These are phyloP conservation scores for Lissocephala sabroskyi DNA, from an alignment of 2,888 invertebrate species.

Conservation along the genomic window DNA sequence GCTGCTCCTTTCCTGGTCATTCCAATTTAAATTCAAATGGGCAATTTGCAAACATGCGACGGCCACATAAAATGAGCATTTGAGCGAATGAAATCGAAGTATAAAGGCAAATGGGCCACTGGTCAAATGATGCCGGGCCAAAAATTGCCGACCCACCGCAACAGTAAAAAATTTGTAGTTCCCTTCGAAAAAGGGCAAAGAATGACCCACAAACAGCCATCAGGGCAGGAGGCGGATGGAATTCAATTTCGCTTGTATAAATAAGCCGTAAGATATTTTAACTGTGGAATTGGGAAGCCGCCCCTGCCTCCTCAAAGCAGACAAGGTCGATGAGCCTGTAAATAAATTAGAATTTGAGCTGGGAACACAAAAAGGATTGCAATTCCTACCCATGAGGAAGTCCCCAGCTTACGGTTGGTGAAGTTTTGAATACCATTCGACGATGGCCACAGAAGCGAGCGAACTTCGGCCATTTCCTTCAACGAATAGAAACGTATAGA, in stretches of 20 bases:
- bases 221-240: neutral
- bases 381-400: too few species aligned
- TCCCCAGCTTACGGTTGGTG: too few species aligned
- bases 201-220: neutral
- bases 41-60: slow-evolving; percentile 29
- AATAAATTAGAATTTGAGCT: slow-evolving; percentile 48
- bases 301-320: too few species aligned
- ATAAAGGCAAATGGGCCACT: neutral
- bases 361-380: too few species aligned
- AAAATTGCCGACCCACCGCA: neutral
- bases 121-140: slow-evolving; percentile 24
- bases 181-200: too few species aligned
- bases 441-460: too few species aligned
- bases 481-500: too few species aligned
- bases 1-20: slow-evolving; percentile 34
- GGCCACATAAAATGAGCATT: too few species aligned
- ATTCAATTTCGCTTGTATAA: slow-evolving; percentile 42
- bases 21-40: slow-evolving; percentile 56
- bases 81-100: too few species aligned
- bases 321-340: slow-evolving; percentile 42
- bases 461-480: too few species aligned
- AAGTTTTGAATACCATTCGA: too few species aligned
- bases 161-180: slow-evolving; percentile 6
- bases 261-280: slow-evolving; percentile 29
- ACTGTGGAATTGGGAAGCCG: slow-evolving; percentile 7